These are phyloP conservation scores for Cremastinae sp. DNA, from an alignment of 2,888 invertebrate species.

Conservation along the genomic window DNA sequence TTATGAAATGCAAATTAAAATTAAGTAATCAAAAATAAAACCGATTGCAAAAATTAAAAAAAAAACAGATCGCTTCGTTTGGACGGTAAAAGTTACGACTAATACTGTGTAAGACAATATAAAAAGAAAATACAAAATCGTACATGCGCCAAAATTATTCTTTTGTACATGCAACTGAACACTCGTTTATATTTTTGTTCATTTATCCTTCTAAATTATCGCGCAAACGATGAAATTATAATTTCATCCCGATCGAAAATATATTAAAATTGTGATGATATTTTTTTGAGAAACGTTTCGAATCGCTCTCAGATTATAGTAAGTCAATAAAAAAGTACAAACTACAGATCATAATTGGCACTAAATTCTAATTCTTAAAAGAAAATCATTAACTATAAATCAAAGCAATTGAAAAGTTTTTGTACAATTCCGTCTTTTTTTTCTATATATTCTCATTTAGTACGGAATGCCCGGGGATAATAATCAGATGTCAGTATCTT, in stretches of 20 bases:
- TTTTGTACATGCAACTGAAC: slow-evolving; percentile 61
- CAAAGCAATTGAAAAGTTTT: slow-evolving; percentile 36
- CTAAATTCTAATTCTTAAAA: slow-evolving; percentile 49
- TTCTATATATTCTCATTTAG: background rate
- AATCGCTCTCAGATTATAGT: slow-evolving; percentile 31
- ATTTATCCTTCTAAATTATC: background rate
- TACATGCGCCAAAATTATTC: slow-evolving; percentile 53
- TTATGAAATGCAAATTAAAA: slow-evolving; percentile 52
- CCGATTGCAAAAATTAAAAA: slow-evolving; percentile 65
- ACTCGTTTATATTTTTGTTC: slow-evolving; percentile 13
- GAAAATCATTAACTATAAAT: slow-evolving; percentile 29
- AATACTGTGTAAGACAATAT: slow-evolving; percentile 70
- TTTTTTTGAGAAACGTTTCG: slow-evolving; percentile 12
- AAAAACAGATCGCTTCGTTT: slow-evolving; percentile 72
- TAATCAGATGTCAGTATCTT: background rate
- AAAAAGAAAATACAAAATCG: slow-evolving; percentile 63
- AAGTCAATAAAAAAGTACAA: slow-evolving; percentile 35
- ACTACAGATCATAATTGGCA: slow-evolving; percentile 54
- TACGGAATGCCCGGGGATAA: background rate
- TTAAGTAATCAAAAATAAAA: slow-evolving; percentile 50
- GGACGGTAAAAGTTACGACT: slow-evolving; percentile 78
- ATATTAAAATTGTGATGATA: slow-evolving; percentile 23
- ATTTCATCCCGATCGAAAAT: slow-evolving; percentile 45
- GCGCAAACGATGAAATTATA: slow-evolving; percentile 43
- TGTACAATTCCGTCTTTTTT: background rate